Conservation (phyloP, 2,797 vertebrate species). For the Okamejei kenojei region DNA sequence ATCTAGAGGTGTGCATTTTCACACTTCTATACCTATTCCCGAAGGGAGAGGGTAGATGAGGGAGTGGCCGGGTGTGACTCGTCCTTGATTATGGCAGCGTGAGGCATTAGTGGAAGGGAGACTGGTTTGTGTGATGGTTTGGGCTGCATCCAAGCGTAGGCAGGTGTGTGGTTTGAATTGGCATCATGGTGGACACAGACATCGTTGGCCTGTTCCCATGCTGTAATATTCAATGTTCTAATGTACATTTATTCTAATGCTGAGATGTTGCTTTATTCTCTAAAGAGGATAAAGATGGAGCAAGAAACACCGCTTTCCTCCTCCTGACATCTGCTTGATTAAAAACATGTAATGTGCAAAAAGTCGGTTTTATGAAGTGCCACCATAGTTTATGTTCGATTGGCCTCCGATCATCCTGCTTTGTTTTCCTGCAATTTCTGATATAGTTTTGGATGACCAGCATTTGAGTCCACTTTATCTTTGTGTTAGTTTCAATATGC, state of each 20-base stretch:
- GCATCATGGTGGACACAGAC: too few relatives aligned
- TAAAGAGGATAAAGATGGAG: neutral
- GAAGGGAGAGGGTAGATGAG: too few relatives aligned
- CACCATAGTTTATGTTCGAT: neutral
- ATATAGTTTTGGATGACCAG: neutral
- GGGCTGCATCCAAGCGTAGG: too few relatives aligned
- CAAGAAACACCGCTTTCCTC: neutral
- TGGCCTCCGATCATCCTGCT: neutral
- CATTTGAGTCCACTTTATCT: neutral
- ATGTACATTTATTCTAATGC: neutral
- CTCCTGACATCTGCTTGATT: neutral
- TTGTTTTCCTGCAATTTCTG: neutral
- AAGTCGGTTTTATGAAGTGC: neutral
- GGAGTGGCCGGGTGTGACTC: too few relatives aligned
- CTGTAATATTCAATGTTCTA: too few relatives aligned
- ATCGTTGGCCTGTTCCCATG: too few relatives aligned
- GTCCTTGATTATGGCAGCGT: too few relatives aligned
- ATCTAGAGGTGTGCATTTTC: too few relatives aligned
- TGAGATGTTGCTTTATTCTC: neutral
- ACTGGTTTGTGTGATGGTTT: too few relatives aligned
- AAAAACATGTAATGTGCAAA: neutral
- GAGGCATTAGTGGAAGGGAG: too few relatives aligned
- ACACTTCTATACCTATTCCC: too few relatives aligned
- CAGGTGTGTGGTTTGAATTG: too few relatives aligned
- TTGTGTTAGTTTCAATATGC: neutral